These are phyloP conservation scores for Microcebus griseorufus DNA, from an alignment of 2,113 vertebrate species.

Conservation along the genomic window DNA sequence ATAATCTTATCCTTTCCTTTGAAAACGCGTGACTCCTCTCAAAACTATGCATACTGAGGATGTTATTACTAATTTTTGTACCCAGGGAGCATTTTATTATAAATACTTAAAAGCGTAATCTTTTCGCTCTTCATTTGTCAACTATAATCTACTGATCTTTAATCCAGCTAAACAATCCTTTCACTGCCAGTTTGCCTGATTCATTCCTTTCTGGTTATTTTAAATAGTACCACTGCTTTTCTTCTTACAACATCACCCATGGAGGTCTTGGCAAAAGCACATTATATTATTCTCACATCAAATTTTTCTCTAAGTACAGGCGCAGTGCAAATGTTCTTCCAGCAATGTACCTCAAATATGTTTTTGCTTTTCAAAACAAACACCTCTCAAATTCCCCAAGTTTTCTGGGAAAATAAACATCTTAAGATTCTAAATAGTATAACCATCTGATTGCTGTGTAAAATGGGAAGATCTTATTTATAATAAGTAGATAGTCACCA, in stretches of 20 bases:
- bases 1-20: not conserved
- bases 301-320: not conserved
- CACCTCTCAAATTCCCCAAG: constrained; percentile 14
- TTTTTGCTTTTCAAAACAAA: constrained; percentile 52
- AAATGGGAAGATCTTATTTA: not conserved
- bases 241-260: not conserved
- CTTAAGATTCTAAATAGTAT: not conserved
- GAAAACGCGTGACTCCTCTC: not conserved
- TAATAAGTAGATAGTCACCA: not conserved
- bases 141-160: not conserved
- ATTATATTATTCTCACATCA: not conserved
- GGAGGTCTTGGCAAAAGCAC: constrained; percentile 45
- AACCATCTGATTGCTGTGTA: not conserved
- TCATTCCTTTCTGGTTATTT: not conserved
- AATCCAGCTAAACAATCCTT: not conserved
- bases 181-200: not conserved
- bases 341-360: not conserved
- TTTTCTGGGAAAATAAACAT: constrained; percentile 47
- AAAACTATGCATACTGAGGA: not conserved
- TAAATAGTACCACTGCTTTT: not conserved
- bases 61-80: not conserved
- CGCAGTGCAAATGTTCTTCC: not conserved
- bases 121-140: not conserved
- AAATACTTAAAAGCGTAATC: not conserved
- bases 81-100: not conserved